phyloP scores from a whole-genome alignment of 2,113 vertebrate genomes.

The Taurulus bubalis region DNA sequence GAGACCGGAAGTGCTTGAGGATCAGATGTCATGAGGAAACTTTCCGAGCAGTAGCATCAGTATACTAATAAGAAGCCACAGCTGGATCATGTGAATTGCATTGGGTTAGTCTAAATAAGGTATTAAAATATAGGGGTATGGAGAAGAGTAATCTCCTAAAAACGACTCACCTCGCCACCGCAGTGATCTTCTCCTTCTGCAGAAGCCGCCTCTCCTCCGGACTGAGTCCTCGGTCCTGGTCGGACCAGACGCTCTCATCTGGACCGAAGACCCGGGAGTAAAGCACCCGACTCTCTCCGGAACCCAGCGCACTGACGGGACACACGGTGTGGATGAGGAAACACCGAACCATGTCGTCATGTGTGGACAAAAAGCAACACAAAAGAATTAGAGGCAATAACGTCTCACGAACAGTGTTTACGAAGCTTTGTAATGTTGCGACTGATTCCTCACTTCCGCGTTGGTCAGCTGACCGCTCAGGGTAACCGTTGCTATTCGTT shows the following conservation, averaged over 20 bases:
- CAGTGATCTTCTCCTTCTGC: slow-evolving; percentile 71
- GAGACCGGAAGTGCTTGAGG: neutral
- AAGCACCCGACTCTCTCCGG: slow-evolving; percentile 77
- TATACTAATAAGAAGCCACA: too few relatives aligned
- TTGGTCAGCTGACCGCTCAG: slow-evolving; percentile 66
- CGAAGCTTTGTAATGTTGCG: neutral
- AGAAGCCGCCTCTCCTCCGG: slow-evolving; percentile 73
- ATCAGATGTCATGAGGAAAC: too few relatives aligned
- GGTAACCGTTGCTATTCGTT: neutral
- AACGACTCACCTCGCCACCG: slow-evolving; percentile 74
- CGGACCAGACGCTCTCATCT: slow-evolving; percentile 49
- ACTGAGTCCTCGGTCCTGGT: slow-evolving; percentile 15
- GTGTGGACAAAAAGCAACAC: accelerated
- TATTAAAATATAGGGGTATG: too few relatives aligned
- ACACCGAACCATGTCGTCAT: slow-evolving; percentile 76
- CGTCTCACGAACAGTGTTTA: neutral
- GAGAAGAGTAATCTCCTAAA: too few relatives aligned
- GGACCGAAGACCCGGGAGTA: slow-evolving; percentile 81
- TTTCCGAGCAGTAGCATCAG: too few relatives aligned
- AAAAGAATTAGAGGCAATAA: neutral
- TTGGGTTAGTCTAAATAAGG: too few relatives aligned
- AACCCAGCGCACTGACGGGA: slow-evolving; percentile 68
- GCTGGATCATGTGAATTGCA: too few relatives aligned
- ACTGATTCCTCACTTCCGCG: slow-evolving; percentile 57
- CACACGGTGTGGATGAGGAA: slow-evolving; percentile 84